Percentiles rank a stretch among this genome's conserved stretches.
Conservation (phyloP, 2,797 vertebrate species). For the Manis crassicaudata region DNA sequence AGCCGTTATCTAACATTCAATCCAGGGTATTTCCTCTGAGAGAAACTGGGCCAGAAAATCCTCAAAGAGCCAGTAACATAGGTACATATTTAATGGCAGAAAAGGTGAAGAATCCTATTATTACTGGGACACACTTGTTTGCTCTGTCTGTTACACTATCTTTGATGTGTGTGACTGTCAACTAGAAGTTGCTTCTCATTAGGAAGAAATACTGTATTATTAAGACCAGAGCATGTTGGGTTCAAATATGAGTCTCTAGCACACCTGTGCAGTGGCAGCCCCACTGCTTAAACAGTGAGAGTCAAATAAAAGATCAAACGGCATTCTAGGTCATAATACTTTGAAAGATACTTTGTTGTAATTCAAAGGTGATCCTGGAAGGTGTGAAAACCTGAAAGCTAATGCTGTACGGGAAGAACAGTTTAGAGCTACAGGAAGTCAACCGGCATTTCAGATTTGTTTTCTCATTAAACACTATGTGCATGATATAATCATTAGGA, state of each 20-base stretch:
- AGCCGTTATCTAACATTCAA: not conserved
- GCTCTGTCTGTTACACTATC: not conserved
- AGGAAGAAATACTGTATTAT: not conserved
- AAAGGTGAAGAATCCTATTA: not conserved
- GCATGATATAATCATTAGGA: not conserved
- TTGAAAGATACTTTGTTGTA: not conserved
- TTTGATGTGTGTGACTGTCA: not conserved
- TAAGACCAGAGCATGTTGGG: not conserved
- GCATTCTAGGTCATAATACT: not conserved
- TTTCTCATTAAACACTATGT: not conserved
- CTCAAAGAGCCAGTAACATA: not conserved
- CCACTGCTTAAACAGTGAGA: not conserved
- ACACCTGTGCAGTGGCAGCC: not conserved
- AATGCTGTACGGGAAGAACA: not conserved
- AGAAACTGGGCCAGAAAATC: not conserved
- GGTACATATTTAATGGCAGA: not conserved
- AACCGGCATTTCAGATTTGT: not conserved
- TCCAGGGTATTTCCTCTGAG: not conserved
- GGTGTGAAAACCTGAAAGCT: not conserved
- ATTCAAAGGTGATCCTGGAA: not conserved
- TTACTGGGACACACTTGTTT: not conserved
- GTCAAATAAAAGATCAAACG: not conserved
- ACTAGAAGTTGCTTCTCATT: not conserved
- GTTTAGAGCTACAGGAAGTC: not conserved
- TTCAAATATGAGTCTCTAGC: not conserved